Evolutionary conservation across 2,797 vertebrate genomes (phyloP), one percentile per base, ranked within the genome.

Genomic region (Numenius phaeopus): DNA sequence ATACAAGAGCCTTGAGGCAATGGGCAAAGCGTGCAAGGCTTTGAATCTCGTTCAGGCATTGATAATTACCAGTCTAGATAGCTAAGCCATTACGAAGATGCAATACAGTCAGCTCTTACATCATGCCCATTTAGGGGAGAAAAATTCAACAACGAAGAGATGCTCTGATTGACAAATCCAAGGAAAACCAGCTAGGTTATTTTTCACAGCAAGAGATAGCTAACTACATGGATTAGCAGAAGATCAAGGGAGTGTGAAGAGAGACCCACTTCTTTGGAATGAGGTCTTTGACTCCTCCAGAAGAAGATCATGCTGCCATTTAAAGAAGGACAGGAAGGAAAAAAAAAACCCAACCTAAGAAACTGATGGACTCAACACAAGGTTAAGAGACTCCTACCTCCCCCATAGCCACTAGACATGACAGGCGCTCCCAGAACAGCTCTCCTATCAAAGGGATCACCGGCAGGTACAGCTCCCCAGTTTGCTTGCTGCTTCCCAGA

Each of bases 121-220:
- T 82, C 42, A 37, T 90, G 83, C 32, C 95, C 93, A 40, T 96
- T 82, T 96, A 97, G 94, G 94, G 95, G 32, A 97, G 92, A 96
- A 96, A 77, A 91, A 95, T 91, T 42, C 93, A 83, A 86, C 61
- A 32, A 19, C 5, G 71, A 66, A 55, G 72, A 87, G 79, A 92
- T 82, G 88, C n/a, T 83, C 11, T 32, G 0, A 93, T 90, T 54
- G 83, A 94, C 64, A 92, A 81, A 76, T 57, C 62, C 86, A 71
- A 49, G 64, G 88, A 87, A 65, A 93, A 73, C 12, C 82, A 70
- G 83, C 59, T 22, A 90, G 88, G 90, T 94, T 88, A 75, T 90
- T 88, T 82, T 55, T 83, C 67, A 65, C 70, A 87, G 92, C 67
- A 59, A 67, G 73, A 70, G 62, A 73, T 15, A 37, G 73, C 75